Conservation (phyloP, 92 coral and sea anemone species). For the Palythoa heliodiscus region DNA sequence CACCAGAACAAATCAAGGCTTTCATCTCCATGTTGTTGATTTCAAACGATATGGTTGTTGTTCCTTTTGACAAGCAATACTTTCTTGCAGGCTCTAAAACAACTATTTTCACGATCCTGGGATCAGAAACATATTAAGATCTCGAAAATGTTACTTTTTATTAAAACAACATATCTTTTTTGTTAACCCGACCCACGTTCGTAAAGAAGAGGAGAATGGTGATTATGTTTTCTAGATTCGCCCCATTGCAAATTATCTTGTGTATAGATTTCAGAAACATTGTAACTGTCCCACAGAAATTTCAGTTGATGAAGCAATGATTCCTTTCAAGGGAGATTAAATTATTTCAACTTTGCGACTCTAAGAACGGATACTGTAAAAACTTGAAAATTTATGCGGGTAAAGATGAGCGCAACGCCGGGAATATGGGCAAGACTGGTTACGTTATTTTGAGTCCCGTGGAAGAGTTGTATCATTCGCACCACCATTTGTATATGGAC, state of each 20-base stretch:
- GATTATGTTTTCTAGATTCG: slow-evolving; percentile 54
- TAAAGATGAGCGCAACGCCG: slow-evolving; percentile 45
- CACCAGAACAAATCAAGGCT: too few species aligned
- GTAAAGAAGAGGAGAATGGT: slow-evolving; percentile 37
- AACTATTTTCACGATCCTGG: slow-evolving; percentile 27
- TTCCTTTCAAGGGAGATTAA: slow-evolving; percentile 62
- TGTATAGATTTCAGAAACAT: slow-evolving; percentile 21
- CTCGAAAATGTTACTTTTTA: slow-evolving; percentile 23
- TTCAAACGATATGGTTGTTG: too few species aligned
- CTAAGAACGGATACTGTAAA: slow-evolving; percentile 51
- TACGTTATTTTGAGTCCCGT: too few species aligned
- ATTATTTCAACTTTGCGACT: slow-evolving; percentile 56
- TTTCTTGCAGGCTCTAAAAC: slow-evolving; percentile 43
- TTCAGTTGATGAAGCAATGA: slow-evolving; percentile 54
- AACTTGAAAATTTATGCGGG: slow-evolving; percentile 51
- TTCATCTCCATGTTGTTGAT: too few species aligned
- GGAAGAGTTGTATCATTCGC: too few species aligned
- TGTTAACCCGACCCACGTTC: slow-evolving; percentile 42
- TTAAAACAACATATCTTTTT: slow-evolving; percentile 45
- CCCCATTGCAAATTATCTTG: slow-evolving; percentile 7
- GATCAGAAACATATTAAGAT: slow-evolving; percentile 1
- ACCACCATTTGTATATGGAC: slow-evolving; percentile 51
- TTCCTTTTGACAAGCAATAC: too few species aligned
- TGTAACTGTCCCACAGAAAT: slow-evolving; percentile 48
- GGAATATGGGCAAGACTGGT: slow-evolving; percentile 53